phyloP scores from a whole-genome alignment of 2,113 vertebrate species.

The Oceanites oceanicus region DNA sequence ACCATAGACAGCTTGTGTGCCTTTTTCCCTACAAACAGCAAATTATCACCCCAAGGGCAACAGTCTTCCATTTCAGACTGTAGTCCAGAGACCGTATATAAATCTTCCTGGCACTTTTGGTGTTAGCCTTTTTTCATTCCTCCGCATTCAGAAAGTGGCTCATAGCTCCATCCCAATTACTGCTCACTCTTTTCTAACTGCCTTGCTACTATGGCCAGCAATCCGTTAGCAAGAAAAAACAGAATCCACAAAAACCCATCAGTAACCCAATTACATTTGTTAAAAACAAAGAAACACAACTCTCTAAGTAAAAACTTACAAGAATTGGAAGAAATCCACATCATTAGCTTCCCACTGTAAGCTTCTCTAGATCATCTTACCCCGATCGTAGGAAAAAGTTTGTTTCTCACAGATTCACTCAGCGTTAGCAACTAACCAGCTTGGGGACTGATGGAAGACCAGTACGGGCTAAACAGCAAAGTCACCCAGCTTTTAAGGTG shows the following conservation, averaged over 20 bases:
- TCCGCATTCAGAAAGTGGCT: background rate
- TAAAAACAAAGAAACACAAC: background rate
- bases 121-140: background rate
- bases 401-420: background rate
- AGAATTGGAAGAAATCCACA: constrained; percentile 3
- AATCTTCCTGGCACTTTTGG: background rate
- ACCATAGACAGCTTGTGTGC: background rate
- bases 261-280: background rate
- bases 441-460: background rate
- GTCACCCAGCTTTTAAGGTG: constrained; percentile 31
- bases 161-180: background rate
- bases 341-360: background rate
- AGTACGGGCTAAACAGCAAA: background rate
- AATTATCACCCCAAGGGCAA: background rate
- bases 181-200: background rate
- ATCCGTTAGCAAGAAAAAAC: background rate
- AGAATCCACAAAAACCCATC: background rate
- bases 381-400: background rate
- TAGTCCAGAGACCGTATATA: background rate
- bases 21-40: background rate
- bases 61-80: background rate
- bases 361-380: background rate
- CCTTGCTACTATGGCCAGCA: background rate
- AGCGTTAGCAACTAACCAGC: background rate
- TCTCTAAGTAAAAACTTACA: background rate